phyloP scores from a whole-genome alignment of 1,140 invertebrate genomes.

The Drosophila pseudoobscura region DNA sequence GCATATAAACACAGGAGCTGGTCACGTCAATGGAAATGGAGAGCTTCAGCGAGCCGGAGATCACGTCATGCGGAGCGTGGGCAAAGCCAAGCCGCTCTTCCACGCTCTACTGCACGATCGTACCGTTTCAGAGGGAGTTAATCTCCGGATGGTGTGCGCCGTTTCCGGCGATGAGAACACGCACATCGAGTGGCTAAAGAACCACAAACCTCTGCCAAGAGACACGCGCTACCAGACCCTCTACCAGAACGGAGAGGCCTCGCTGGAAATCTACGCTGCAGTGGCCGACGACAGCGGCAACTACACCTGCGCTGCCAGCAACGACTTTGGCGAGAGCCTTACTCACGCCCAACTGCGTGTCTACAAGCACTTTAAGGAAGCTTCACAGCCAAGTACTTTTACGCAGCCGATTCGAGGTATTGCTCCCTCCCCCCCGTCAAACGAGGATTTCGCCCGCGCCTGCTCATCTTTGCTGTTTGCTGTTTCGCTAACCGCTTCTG shows the following conservation, averaged over 20 bases:
- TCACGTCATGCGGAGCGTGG: constrained; percentile 63
- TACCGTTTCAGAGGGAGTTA: constrained; percentile 88
- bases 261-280: constrained; percentile 89
- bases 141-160: constrained; percentile 92
- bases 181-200: constrained; percentile 92
- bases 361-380: constrained; percentile 87
- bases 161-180: constrained; percentile 91
- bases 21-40: constrained; percentile 51
- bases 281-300: constrained; percentile 88
- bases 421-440: constrained; percentile 5
- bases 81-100: constrained; percentile 88
- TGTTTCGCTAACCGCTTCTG: constrained; percentile 59
- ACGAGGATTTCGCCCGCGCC: constrained; percentile 12
- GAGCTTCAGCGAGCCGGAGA: constrained; percentile 82
- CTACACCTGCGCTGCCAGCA: constrained; percentile 90
- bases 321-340: constrained; percentile 88
- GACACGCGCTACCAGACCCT: constrained; percentile 85
- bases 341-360: constrained; percentile 89
- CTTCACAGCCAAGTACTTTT: constrained; percentile 88
- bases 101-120: constrained; percentile 91
- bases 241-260: constrained; percentile 88
- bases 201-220: constrained; percentile 86
- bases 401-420: constrained; percentile 89
- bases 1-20: not conserved
- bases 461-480: constrained; percentile 5